These are phyloP conservation scores for Bicyclus anynana DNA, from an alignment of 1,140 invertebrate genomes.

Conservation along the genomic window DNA sequence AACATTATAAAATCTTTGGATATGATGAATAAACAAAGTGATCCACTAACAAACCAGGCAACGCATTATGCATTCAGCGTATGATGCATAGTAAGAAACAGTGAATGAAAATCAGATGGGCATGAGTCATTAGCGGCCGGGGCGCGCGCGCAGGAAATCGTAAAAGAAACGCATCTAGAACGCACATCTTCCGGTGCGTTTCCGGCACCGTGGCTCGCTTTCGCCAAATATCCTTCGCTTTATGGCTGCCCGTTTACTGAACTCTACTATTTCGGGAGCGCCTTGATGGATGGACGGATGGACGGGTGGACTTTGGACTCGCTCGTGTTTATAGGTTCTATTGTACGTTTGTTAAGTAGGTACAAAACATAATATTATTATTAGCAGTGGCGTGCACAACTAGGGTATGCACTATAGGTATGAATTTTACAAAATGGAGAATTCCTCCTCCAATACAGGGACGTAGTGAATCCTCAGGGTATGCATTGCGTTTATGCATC, in stretches of 20 bases:
- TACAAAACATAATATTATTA: no score
- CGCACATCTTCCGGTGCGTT: constrained; percentile 63
- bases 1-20: no score
- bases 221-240: constrained; percentile 53
- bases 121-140: constrained; percentile 29
- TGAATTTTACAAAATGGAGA: no score
- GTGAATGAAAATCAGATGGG: constrained; percentile 24
- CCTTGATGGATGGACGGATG: constrained; percentile 2
- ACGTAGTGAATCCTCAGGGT: no score
- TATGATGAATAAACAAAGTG: no score
- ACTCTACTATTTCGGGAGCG: constrained; percentile 47
- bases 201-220: constrained; percentile 55
- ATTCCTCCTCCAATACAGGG: no score
- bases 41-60: no score
- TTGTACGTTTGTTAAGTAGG: no score
- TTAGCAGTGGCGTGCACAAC: no score
- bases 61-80: constrained; percentile 11
- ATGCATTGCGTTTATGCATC: no score
- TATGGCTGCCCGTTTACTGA: constrained; percentile 41
- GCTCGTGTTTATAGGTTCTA: neutral
- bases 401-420: no score
- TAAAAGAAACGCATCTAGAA: constrained; percentile 69
- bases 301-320: neutral
- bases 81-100: constrained; percentile 18
- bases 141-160: constrained; percentile 60